These are phyloP conservation scores for Pseudomyrmex dendroicus DNA, from an alignment of 1,140 invertebrate species.

Conservation along the genomic window DNA sequence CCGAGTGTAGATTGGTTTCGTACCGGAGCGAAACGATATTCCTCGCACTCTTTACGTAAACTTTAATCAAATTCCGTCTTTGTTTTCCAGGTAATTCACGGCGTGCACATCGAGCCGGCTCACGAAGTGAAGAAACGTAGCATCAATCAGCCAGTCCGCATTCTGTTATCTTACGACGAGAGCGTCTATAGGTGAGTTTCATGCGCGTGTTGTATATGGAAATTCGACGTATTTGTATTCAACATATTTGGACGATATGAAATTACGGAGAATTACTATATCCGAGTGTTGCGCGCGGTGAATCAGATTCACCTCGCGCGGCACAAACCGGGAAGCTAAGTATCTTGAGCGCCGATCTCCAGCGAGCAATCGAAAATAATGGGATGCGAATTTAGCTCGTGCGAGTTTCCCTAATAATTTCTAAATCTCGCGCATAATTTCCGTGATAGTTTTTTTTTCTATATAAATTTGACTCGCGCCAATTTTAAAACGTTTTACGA, in stretches of 20 bases:
- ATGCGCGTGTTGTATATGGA: background rate
- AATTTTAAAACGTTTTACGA: no score
- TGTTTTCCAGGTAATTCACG: conserved; percentile 90
- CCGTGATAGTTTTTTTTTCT: no score
- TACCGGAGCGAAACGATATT: background rate
- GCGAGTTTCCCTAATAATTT: background rate
- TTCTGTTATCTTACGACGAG: conserved; percentile 95
- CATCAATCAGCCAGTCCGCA: conserved; percentile 93
- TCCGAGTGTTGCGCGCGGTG: background rate
- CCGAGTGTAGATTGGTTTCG: background rate
- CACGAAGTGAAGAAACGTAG: conserved; percentile 94
- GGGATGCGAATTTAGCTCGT: conserved; percentile 30
- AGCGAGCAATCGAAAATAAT: conserved; percentile 38
- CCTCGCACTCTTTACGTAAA: background rate
- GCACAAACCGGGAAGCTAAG: conserved; percentile 32
- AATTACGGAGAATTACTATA: conserved; percentile 51
- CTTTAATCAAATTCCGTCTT: conserved; percentile 42
- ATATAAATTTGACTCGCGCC: no score
- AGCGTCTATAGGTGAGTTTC: conserved; percentile 93
- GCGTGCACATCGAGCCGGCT: conserved; percentile 91
- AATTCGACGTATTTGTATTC: background rate
- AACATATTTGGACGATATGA: conserved; percentile 4
- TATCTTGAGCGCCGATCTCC: conserved; percentile 51
- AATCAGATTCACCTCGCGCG: conserved; percentile 31
- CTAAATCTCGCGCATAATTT: background rate